phyloP scores from a whole-genome alignment of 2,888 invertebrate species.

The Morpho deidamia region DNA sequence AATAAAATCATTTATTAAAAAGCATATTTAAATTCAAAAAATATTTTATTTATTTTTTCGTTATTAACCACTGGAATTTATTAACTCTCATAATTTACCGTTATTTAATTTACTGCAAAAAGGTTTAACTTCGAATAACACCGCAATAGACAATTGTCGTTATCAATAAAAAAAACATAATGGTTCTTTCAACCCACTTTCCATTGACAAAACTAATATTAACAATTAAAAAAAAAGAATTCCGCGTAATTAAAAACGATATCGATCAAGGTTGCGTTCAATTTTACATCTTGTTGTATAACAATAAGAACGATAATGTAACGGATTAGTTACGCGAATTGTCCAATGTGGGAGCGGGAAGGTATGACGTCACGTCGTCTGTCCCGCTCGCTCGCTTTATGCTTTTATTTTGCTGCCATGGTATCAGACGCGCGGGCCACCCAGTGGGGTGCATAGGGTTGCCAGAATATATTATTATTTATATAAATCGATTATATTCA shows the following conservation, averaged over 20 bases:
- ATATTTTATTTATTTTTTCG: too few relatives aligned
- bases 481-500: too few relatives aligned
- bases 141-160: too few relatives aligned
- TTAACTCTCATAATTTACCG: too few relatives aligned
- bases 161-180: too few relatives aligned
- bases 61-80: too few relatives aligned
- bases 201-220: background rate
- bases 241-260: background rate
- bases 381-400: slow-evolving; percentile 43
- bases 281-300: background rate
- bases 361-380: slow-evolving; percentile 28
- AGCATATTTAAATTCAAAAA: too few relatives aligned
- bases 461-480: slow-evolving; percentile 16
- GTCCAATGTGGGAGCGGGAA: slow-evolving; percentile 11
- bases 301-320: background rate
- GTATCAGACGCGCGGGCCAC: slow-evolving; percentile 63
- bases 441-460: slow-evolving; percentile 58
- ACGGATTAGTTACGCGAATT: slow-evolving; percentile 1
- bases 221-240: background rate
- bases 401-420: slow-evolving; percentile 57
- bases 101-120: too few relatives aligned
- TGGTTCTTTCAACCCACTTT: background rate
- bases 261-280: background rate
- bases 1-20: too few relatives aligned
- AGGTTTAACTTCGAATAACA: too few relatives aligned